phyloP scores from a whole-genome alignment of 2,113 vertebrate genomes.

The Labeo rohita region DNA sequence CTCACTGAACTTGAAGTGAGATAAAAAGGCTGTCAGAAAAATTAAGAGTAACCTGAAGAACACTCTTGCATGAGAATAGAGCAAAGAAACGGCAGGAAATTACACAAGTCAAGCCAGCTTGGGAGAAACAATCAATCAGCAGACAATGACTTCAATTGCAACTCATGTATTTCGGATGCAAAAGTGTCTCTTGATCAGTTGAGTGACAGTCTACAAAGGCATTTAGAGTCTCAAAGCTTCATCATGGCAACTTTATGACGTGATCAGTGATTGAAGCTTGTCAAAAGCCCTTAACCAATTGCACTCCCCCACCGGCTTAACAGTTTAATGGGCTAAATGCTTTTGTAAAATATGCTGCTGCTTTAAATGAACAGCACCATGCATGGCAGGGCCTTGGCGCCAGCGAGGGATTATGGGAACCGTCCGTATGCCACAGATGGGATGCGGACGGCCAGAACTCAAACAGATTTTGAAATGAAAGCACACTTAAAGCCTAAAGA shows the following conservation, averaged over 20 bases:
- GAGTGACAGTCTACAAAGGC: background rate
- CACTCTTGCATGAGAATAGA: background rate
- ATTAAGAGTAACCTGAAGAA: background rate
- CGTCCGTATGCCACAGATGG: constrained; percentile 12
- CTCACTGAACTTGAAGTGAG: background rate
- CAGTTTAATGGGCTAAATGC: background rate
- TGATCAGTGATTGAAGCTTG: background rate
- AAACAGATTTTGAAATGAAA: constrained; percentile 36
- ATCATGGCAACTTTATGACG: background rate
- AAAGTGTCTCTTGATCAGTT: background rate
- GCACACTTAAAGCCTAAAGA: background rate
- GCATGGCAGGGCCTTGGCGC: constrained; percentile 2
- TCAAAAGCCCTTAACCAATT: background rate
- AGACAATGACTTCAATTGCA: constrained; percentile 2
- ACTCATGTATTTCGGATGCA: background rate
- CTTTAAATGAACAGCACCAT: constrained; percentile 9
- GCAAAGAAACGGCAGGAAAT: background rate
- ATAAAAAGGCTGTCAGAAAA: constrained; percentile 3
- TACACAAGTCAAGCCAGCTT: background rate
- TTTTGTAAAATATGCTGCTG: constrained; percentile 20
- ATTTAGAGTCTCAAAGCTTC: background rate
- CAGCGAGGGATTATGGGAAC: constrained; percentile 13
- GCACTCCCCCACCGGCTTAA: background rate
- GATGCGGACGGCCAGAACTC: background rate
- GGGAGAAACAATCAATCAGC: background rate